Evolutionary conservation across 2,113 vertebrate genomes (phyloP), one percentile per base, ranked within the genome.

Genomic region (Paradoxurus hermaphroditus): DNA sequence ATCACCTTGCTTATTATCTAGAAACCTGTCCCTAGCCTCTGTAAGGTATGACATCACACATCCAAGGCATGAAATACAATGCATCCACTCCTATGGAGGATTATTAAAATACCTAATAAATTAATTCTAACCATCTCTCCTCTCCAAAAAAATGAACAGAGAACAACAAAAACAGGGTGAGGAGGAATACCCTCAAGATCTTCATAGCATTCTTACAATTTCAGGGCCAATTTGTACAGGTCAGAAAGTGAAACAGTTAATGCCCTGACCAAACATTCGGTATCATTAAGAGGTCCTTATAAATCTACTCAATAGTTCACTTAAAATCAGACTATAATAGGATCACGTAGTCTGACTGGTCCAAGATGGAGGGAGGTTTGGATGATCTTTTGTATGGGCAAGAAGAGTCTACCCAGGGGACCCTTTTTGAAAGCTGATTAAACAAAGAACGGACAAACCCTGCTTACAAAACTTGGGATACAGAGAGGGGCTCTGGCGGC

Each of bases 321-420:
- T 31, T 51, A 96, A 97, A 97, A 94, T 59, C 82, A 83, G 25
- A 79, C 9, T 94, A 49, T 53, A 92, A 96, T 88, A 81, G 82
- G 81, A 97, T 91, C 65, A 29, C 39, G 67, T 3, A 63, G 67
- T 44, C 36, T 46, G 36, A 31, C 77, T 63, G 91, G 36, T 65
- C 73, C 7, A 62, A 81, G 29, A 89, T 91, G 83, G 36, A 93
- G 73, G 9, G 51, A 82, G 46, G 36, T 49, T 15, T 53, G 67
- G 44, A 16, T 51, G 73, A 36, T 41, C 39, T 90, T 83, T 78
- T 31, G 13, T 6, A 53, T 16, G 49, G 44, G 23, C 6, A 78
- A 85, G 89, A 78, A 85, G 89, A 87, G 41, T 56, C 68, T 72
- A 86, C 25, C 34, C 63, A 86, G 78, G 44, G 85, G 44, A 75